Evolutionary conservation across 2,113 vertebrate genomes (phyloP).

Genomic region (Mirounga angustirostris): DNA sequence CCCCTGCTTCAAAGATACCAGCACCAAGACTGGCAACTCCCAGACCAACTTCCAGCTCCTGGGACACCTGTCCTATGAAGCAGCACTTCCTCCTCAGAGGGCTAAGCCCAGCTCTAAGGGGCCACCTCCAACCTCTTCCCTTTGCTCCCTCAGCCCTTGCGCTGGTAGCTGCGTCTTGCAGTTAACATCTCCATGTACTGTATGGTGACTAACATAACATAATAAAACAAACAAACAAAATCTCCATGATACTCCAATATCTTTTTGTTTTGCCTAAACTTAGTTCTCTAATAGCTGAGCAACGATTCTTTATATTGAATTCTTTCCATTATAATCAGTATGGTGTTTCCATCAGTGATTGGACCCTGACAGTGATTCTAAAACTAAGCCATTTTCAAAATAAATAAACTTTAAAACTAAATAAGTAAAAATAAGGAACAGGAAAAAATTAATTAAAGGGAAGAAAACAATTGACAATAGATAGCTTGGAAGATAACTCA

Average conservation of each 20-base stretch:
- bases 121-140: not conserved
- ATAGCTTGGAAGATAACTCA: not conserved
- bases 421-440: not conserved
- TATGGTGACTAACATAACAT: too few species aligned
- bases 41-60: rapidly evolving
- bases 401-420: not conserved
- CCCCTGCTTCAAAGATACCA: not conserved
- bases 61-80: not conserved
- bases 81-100: not conserved
- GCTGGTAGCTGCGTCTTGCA: not conserved
- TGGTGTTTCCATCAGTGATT: not conserved
- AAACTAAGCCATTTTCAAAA: not conserved
- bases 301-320: not conserved
- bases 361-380: not conserved
- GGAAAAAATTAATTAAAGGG: not conserved
- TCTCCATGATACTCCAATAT: not conserved
- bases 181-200: not conserved
- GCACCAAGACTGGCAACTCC: not conserved
- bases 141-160: not conserved
- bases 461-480: not conserved
- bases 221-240: not conserved
- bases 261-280: not conserved
- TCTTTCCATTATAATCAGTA: not conserved
- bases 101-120: rapidly evolving
- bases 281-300: not conserved